These are phyloP conservation scores for Sialis fuliginosa DNA, from an alignment of 2,888 invertebrate genomes.

Conservation along the genomic window DNA sequence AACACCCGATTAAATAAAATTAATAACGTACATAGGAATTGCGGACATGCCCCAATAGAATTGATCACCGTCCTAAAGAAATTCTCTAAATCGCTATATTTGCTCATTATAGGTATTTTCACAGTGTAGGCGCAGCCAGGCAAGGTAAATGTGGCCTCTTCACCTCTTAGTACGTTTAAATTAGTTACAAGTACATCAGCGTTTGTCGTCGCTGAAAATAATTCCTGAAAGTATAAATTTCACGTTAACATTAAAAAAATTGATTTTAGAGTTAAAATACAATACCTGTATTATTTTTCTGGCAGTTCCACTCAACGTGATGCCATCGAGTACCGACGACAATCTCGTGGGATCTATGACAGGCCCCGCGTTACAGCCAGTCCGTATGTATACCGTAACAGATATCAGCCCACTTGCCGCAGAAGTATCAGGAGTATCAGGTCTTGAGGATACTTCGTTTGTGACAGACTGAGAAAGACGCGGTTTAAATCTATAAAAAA, in stretches of 20 bases:
- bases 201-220: slow-evolving; percentile 20
- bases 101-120: slow-evolving; percentile 31
- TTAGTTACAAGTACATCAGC: slow-evolving; percentile 21
- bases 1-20: too few relatives aligned
- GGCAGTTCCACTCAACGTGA: slow-evolving; percentile 23
- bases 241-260: too few relatives aligned
- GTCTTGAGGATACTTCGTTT: slow-evolving; percentile 14
- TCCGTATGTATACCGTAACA: slow-evolving; percentile 30
- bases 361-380: slow-evolving; percentile 32
- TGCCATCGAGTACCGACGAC: slow-evolving; percentile 29
- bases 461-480: slow-evolving; percentile 3
- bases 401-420: slow-evolving; percentile 25
- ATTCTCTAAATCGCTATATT: slow-evolving; percentile 25
- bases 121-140: slow-evolving; percentile 30
- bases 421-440: slow-evolving; percentile 24
- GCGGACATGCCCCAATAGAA: slow-evolving; percentile 35
- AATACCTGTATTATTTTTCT: slow-evolving; percentile 18
- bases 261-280: not conserved
- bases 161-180: slow-evolving; percentile 19
- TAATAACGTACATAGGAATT: slow-evolving; percentile 29
- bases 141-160: slow-evolving; percentile 21
- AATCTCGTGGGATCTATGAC: slow-evolving; percentile 28
- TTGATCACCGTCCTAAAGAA: slow-evolving; percentile 33
- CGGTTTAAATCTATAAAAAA: slow-evolving; percentile 9
- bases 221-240: slow-evolving; percentile 9